Conservation (phyloP, 2,797 vertebrate species). For the Sylvia borin region DNA sequence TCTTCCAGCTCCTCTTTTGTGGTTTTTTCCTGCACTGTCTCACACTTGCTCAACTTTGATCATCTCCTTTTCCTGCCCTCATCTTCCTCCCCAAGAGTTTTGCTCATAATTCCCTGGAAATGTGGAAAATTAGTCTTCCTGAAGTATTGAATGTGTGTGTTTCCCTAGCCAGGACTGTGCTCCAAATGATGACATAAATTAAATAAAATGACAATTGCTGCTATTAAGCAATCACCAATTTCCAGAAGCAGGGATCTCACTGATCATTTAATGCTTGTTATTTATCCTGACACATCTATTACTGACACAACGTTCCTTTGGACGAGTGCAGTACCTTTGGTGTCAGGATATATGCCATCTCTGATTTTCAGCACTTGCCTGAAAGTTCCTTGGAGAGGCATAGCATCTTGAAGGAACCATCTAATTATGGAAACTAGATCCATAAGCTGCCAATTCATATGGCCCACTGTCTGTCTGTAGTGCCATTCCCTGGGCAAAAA, state of each 20-base stretch:
- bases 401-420: background rate
- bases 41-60: background rate
- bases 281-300: background rate
- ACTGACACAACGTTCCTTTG: background rate
- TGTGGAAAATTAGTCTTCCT: conserved; percentile 2
- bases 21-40: background rate
- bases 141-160: background rate
- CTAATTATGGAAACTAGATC: background rate
- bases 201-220: background rate
- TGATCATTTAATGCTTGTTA: background rate
- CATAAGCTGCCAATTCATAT: background rate
- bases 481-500: background rate
- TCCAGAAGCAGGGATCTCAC: background rate
- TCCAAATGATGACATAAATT: conserved; percentile 12
- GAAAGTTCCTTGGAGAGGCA: background rate
- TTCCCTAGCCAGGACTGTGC: background rate
- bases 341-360: background rate
- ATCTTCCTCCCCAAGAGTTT: background rate
- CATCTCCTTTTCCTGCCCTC: background rate
- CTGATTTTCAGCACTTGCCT: background rate
- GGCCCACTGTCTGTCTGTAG: fast-evolving
- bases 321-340: fast-evolving
- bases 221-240: background rate
- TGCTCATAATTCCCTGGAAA: background rate
- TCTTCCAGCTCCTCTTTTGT: background rate